Evolutionary conservation across 1,140 invertebrate genomes (phyloP).

Genomic region (Calliopsis andreniformis): DNA sequence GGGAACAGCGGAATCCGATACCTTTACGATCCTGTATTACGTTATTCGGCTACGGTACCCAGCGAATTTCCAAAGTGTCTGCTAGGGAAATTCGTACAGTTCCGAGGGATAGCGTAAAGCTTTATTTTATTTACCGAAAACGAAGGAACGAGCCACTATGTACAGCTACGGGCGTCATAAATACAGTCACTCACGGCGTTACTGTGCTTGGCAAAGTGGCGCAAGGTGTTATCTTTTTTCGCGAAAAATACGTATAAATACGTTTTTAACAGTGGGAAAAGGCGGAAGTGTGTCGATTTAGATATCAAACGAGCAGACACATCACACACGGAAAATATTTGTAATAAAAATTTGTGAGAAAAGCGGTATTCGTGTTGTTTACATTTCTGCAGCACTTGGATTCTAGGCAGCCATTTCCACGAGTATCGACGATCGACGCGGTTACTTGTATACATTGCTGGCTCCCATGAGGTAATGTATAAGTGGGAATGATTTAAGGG

Average conservation of each 20-base stretch:
- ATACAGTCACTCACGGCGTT: constrained; percentile 34
- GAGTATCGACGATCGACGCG: constrained; percentile 54
- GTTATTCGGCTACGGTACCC: constrained; percentile 9
- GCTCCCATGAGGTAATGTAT: constrained; percentile 21
- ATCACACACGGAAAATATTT: constrained; percentile 53
- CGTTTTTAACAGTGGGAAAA: constrained; percentile 22
- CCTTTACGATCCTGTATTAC: constrained; percentile 19
- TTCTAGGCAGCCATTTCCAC: constrained; percentile 10
- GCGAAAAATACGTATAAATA: constrained; percentile 20
- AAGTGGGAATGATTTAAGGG: constrained; percentile 21
- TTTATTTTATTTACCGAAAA: constrained; percentile 1
- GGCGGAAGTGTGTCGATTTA: constrained; percentile 36
- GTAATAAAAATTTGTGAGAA: constrained; percentile 51
- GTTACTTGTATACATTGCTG: constrained; percentile 10
- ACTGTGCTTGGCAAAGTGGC: neutral
- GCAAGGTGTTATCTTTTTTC: neutral
- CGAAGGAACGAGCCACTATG: neutral
- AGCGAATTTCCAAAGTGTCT: constrained; percentile 13
- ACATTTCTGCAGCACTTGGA: constrained; percentile 32
- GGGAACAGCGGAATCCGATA: constrained; percentile 33
- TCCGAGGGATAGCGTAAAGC: constrained; percentile 2
- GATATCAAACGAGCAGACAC: constrained; percentile 44
- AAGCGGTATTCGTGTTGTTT: constrained; percentile 47
- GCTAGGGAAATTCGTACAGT: constrained; percentile 22
- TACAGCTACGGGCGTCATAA: neutral